These are phyloP conservation scores for Apistogramma diplotaenia DNA, from an alignment of 2,113 vertebrate genomes.

Conservation along the genomic window DNA sequence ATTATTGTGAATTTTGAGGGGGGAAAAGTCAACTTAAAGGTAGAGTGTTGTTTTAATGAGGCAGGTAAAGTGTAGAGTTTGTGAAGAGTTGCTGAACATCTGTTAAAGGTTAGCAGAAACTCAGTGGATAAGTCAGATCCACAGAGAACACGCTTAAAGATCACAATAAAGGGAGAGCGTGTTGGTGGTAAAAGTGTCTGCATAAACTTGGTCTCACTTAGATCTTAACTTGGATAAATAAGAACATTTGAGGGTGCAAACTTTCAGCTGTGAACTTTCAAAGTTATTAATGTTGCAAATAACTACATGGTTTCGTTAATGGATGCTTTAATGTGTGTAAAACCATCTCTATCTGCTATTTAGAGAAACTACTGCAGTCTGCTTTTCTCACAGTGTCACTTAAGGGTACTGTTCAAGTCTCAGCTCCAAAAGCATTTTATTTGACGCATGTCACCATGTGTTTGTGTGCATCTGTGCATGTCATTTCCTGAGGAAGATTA, in stretches of 20 bases:
- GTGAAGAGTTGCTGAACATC: slow-evolving; percentile 28
- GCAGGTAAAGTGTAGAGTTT: slow-evolving; percentile 1
- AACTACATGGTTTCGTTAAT: not conserved
- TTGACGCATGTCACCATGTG: not conserved
- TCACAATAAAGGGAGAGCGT: not conserved
- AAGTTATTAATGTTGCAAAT: not conserved
- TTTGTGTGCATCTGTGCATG: not conserved
- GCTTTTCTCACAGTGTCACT: not conserved
- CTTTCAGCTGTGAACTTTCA: not conserved
- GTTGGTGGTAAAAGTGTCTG: not conserved
- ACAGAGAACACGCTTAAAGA: slow-evolving; percentile 21
- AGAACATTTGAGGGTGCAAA: not conserved
- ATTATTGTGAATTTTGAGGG: not conserved
- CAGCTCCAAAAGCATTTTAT: not conserved
- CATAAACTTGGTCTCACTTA: not conserved
- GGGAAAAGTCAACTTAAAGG: too few relatives aligned
- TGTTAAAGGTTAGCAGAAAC: slow-evolving; percentile 33
- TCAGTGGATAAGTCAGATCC: slow-evolving; percentile 14
- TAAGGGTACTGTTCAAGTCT: not conserved
- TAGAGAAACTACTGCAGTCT: not conserved
- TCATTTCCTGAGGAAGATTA: not conserved
- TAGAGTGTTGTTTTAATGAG: slow-evolving; percentile 20
- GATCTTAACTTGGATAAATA: not conserved
- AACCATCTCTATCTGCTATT: not conserved
- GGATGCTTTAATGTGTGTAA: not conserved